These are phyloP conservation scores for Eutrigla gurnardus DNA, from an alignment of 2,797 vertebrate species.

Conservation along the genomic window DNA sequence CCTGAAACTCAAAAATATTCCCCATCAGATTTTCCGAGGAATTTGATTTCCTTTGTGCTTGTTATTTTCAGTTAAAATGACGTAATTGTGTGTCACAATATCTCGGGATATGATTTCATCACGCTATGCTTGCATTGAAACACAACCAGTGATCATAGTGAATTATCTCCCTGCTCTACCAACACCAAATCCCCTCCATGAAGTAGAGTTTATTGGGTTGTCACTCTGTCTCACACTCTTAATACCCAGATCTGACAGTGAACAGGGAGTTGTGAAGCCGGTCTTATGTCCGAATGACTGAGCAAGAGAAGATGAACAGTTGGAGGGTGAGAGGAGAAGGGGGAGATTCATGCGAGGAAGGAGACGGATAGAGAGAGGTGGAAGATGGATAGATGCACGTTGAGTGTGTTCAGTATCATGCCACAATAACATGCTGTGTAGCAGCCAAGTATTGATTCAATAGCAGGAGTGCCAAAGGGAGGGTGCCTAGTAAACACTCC, in stretches of 20 bases:
- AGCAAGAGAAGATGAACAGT: constrained; percentile 7
- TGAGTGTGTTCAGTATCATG: constrained; percentile 52
- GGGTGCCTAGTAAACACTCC: constrained; percentile 67
- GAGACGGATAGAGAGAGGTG: constrained; percentile 12
- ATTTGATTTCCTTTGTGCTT: too few relatives aligned
- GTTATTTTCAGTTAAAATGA: too few relatives aligned
- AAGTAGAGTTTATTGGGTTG: constrained; percentile 56
- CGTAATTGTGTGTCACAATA: too few relatives aligned
- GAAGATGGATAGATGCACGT: constrained; percentile 35
- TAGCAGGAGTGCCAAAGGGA: constrained; percentile 65
- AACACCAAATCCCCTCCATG: constrained; percentile 10
- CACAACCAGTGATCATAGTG: too few relatives aligned
- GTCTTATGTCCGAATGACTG: constrained; percentile 29
- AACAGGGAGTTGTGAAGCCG: constrained; percentile 22
- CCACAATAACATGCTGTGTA: constrained; percentile 51
- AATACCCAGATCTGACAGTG: constrained; percentile 25
- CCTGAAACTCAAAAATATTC: too few relatives aligned
- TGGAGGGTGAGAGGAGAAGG: not conserved
- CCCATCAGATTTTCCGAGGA: too few relatives aligned
- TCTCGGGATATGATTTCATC: too few relatives aligned
- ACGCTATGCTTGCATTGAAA: too few relatives aligned
- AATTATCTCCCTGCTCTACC: too few relatives aligned
- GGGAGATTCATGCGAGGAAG: not conserved
- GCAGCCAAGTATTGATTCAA: constrained; percentile 70
- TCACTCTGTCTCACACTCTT: constrained; percentile 44